These are phyloP conservation scores for Platyrinchus mystaceus DNA, from an alignment of 2,797 vertebrate species.

Conservation along the genomic window DNA sequence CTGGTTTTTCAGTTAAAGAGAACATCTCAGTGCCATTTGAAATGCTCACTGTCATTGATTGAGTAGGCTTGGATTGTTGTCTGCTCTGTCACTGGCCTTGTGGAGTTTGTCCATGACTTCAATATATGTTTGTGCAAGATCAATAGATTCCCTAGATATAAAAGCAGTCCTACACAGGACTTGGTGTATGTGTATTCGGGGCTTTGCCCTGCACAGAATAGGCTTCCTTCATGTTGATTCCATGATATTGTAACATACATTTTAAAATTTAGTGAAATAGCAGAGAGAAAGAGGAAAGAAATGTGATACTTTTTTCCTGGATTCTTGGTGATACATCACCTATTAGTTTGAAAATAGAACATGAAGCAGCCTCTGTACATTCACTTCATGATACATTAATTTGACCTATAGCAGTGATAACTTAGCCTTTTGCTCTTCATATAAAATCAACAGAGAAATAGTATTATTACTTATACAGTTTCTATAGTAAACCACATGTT, in stretches of 20 bases:
- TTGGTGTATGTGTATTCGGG: neutral
- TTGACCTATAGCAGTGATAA: neutral
- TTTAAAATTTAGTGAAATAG: neutral
- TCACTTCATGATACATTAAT: neutral
- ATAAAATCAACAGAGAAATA: neutral
- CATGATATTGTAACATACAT: fast-evolving
- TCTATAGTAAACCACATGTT: neutral
- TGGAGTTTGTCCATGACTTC: neutral
- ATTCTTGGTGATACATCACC: neutral
- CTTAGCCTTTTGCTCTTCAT: neutral
- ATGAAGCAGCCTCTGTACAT: neutral
- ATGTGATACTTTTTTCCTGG: neutral
- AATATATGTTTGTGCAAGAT: neutral
- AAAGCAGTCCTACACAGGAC: neutral
- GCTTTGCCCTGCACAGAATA: neutral
- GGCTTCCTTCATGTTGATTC: neutral
- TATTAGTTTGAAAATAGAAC: neutral
- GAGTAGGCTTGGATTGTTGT: neutral
- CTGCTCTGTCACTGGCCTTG: neutral
- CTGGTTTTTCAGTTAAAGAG: neutral
- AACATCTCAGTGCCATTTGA: neutral
- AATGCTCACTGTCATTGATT: neutral
- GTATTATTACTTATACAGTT: neutral
- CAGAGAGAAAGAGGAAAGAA: neutral
- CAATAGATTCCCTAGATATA: neutral